Evolutionary conservation across 1,140 invertebrate species (phyloP).

Genomic region (Achatina immaculata): DNA sequence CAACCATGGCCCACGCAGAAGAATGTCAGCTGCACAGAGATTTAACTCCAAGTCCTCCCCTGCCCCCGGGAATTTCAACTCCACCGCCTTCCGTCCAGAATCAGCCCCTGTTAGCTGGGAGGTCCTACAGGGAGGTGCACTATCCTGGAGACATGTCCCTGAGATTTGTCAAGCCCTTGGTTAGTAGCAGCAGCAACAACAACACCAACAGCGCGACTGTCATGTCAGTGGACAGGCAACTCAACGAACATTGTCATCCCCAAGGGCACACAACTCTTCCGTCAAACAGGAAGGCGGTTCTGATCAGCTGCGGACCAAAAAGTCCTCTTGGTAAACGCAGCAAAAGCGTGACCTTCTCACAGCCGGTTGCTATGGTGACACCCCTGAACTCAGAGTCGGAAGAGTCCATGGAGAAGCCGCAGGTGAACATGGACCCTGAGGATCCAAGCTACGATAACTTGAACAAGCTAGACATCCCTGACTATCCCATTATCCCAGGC

Average conservation of each 20-base stretch:
- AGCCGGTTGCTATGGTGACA: slow-evolving; percentile 64
- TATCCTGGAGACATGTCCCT: slow-evolving; percentile 39
- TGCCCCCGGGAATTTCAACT: not conserved
- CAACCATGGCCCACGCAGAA: slow-evolving; percentile 22
- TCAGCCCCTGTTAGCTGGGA: slow-evolving; percentile 35
- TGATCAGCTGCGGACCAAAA: slow-evolving; percentile 41
- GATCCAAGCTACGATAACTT: slow-evolving; percentile 44
- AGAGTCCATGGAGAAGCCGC: slow-evolving; percentile 50
- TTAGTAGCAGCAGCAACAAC: not conserved
- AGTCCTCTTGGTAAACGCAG: slow-evolving; percentile 46
- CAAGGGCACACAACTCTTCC: slow-evolving; percentile 48
- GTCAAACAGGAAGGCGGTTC: slow-evolving; percentile 35
- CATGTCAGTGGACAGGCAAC: slow-evolving; percentile 2
- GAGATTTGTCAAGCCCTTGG: slow-evolving; percentile 30
- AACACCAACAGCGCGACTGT: not conserved
- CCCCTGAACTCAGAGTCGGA: slow-evolving; percentile 62
- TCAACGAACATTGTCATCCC: slow-evolving; percentile 38
- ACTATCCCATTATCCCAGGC: not conserved
- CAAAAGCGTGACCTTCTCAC: slow-evolving; percentile 64
- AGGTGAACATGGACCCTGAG: not conserved
- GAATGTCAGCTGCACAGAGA: slow-evolving; percentile 4
- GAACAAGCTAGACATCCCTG: slow-evolving; percentile 39
- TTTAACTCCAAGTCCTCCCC: slow-evolving; percentile 8
- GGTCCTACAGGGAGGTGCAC: slow-evolving; percentile 35
- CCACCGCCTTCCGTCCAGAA: slow-evolving; percentile 30